phyloP scores from a whole-genome alignment of 2,888 invertebrate species.

The Acrobasis suavella region DNA sequence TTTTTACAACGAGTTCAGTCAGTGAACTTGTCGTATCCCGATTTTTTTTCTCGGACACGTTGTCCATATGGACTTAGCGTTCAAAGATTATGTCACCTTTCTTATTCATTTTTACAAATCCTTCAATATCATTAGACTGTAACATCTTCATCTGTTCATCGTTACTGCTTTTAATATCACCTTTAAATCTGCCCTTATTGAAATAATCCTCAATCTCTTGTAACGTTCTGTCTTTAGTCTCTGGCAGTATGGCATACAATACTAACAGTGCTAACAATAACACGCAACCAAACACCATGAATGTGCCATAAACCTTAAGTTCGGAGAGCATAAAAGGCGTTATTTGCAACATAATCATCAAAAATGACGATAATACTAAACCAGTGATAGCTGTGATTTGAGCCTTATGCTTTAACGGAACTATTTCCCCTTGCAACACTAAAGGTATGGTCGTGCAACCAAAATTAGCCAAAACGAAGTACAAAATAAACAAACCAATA shows the following conservation, averaged over 20 bases:
- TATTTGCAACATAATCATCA: constrained; percentile 43
- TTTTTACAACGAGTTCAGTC: too few species aligned
- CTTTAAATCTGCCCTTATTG: constrained; percentile 42
- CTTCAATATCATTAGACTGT: neutral
- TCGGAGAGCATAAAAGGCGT: constrained; percentile 44
- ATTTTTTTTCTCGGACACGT: too few species aligned
- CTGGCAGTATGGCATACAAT: constrained; percentile 43
- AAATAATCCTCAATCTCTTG: constrained; percentile 44
- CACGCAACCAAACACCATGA: constrained; percentile 50
- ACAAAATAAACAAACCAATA: constrained; percentile 42
- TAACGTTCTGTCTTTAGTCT: constrained; percentile 45
- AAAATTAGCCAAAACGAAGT: constrained; percentile 49
- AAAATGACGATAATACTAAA: constrained; percentile 38
- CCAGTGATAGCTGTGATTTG: constrained; percentile 44
- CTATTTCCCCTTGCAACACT: constrained; percentile 49
- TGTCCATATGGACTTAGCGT: too few species aligned
- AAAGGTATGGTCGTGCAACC: constrained; percentile 53
- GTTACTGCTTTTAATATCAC: constrained; percentile 30
- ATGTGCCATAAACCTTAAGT: constrained; percentile 56
- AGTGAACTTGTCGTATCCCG: too few species aligned
- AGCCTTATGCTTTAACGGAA: constrained; percentile 47
- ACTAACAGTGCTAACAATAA: constrained; percentile 36
- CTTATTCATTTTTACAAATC: neutral
- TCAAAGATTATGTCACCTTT: too few species aligned
- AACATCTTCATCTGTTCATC: constrained; percentile 38